phyloP scores from a whole-genome alignment of 2,797 vertebrate species.

The Pseudochirops corinnae region DNA sequence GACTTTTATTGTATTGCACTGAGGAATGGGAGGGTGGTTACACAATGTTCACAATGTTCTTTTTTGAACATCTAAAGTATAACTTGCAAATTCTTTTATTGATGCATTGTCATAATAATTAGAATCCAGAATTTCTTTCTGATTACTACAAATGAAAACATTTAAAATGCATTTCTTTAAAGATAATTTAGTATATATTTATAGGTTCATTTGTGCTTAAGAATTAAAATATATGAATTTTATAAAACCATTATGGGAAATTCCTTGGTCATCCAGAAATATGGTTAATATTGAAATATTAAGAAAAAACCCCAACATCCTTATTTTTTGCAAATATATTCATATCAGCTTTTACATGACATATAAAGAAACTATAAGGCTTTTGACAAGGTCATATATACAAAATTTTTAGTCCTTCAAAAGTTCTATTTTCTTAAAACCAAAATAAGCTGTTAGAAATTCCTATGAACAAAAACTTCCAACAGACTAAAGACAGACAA shows the following conservation, averaged over 20 bases:
- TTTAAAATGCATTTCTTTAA: background rate
- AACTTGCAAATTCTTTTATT: conserved; percentile 49
- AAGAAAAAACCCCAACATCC: background rate
- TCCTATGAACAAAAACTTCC: conserved; percentile 64
- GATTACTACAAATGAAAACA: conserved; percentile 33
- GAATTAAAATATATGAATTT: background rate
- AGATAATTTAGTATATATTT: conserved; percentile 59
- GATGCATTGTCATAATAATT: conserved; percentile 5
- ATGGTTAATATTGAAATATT: conserved; percentile 51
- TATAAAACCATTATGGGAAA: conserved; percentile 54
- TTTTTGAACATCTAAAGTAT: conserved; percentile 61
- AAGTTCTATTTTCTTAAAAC: conserved; percentile 21
- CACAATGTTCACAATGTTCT: conserved; percentile 56
- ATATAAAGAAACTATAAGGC: background rate
- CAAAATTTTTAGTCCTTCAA: conserved; percentile 29
- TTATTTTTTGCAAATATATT: conserved; percentile 6
- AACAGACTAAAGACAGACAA: conserved; percentile 24
- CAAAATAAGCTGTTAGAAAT: conserved; percentile 66
- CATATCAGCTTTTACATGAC: conserved; percentile 58
- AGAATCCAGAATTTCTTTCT: conserved; percentile 40
- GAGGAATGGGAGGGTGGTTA: conserved; percentile 79
- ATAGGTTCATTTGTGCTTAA: background rate
- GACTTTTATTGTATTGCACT: conserved; percentile 75
- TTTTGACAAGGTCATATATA: background rate
- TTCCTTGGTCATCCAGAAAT: conserved; percentile 53